Evolutionary conservation across 2,888 invertebrate species (phyloP), one percentile per base, ranked within the genome.

Genomic region (Chrysotoxum bicinctum): DNA sequence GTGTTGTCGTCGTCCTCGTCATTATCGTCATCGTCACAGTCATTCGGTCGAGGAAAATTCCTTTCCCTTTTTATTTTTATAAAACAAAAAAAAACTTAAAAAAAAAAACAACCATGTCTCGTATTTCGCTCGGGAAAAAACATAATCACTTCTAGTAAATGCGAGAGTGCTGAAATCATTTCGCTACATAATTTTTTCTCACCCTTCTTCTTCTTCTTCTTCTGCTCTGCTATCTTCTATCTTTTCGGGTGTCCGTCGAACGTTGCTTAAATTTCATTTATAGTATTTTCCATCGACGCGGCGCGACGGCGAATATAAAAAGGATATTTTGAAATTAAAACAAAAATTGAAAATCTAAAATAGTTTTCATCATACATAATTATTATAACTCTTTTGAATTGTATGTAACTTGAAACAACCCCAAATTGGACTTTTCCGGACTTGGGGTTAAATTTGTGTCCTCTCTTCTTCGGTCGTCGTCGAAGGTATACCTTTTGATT

Each of bases 101-200:
- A 35, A 50, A 43, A 62, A 30, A 43, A 19, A 9, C 0, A 35
- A 9, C 0, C 8, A 64, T 66, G 50, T 66, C 26, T 66, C 66
- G 5, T 16, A 66, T 66, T 50, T 66, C 21, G 32, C 32, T 9
- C n/a, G n/a, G 50, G n/a, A 50, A 23, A 66, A 45, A 66, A 50
- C 21, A 50, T 37, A 79, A 68, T 66, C 40, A 75, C 32, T 64
- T 68, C 54, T 70, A 84, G 76, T 85, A 79, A 68, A 85, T 85
- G 84, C n/a, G n/a, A n/a, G n/a, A 80, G 84, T 76, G 75, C 80
- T 72, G 84, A 73, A 80, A 85, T 72, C 40, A 80, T 72, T 45
- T 56, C 50, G 66, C 66, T 62, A 68, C 45, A 76, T 62, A 70
- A 58, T 75, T 60, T 72, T 37, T 76, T 80, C 84, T 85, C 80